A percentile compares a stretch with the other conserved stretches of the same genome.
Conservation (phyloP, 2,888 invertebrate genomes). For the Microctonus hyperodae region DNA sequence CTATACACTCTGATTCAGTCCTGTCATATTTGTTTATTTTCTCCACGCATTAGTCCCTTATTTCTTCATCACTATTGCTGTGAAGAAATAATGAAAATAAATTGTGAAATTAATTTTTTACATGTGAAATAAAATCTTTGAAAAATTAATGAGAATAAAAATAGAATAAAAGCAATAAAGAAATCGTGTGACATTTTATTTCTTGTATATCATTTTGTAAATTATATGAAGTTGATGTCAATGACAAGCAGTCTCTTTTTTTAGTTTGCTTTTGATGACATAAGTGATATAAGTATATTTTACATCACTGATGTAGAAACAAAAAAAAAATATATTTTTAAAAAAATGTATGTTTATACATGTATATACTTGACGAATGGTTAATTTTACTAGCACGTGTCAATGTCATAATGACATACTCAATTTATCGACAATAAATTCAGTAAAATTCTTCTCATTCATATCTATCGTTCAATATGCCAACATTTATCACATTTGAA, state of each 20-base stretch:
- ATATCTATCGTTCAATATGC: not conserved
- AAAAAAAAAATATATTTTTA: too few relatives aligned
- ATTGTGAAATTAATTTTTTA: too few relatives aligned
- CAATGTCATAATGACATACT: not conserved
- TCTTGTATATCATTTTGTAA: too few relatives aligned
- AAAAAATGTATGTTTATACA: too few relatives aligned
- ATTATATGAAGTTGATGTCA: not conserved
- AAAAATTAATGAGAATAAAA: too few relatives aligned
- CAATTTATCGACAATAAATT: conserved; percentile 8
- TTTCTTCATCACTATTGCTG: not conserved
- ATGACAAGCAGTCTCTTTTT: not conserved
- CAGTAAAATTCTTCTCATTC: not conserved
- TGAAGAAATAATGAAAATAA: not conserved
- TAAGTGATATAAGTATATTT: not conserved
- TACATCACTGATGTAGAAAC: not conserved
- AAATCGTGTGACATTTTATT: too few relatives aligned
- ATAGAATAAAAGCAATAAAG: too few relatives aligned
- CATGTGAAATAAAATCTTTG: too few relatives aligned
- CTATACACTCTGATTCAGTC: not conserved
- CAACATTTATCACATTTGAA: not conserved
- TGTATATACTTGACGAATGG: not conserved
- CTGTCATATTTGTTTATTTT: not conserved
- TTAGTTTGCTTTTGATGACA: not conserved
- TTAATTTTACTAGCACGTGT: not conserved
- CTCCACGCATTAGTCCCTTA: too few relatives aligned